phyloP scores from a whole-genome alignment of 1,140 invertebrate genomes.

The Lamellibrachia luymesi region DNA sequence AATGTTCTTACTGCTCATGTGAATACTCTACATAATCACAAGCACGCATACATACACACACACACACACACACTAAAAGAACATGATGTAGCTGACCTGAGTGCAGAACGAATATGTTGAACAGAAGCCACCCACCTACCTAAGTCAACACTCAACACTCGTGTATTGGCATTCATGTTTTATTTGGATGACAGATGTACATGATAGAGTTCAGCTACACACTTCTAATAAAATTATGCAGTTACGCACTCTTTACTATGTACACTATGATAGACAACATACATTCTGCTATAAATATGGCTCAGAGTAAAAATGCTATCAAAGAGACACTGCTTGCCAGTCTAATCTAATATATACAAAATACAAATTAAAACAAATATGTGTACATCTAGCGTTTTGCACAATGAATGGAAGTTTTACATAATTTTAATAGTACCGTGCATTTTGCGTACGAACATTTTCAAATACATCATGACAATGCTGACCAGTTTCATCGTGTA shows the following conservation, averaged over 20 bases:
- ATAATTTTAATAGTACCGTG: neutral
- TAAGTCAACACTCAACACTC: neutral
- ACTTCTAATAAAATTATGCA: constrained; percentile 6
- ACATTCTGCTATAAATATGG: constrained; percentile 5
- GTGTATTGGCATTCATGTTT: constrained; percentile 5
- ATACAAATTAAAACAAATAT: constrained; percentile 6
- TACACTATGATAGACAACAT: constrained; percentile 5
- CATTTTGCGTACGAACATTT: neutral
- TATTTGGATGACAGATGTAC: neutral
- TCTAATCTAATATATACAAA: constrained; percentile 6
- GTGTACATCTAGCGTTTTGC: neutral
- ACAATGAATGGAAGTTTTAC: constrained; percentile 1
- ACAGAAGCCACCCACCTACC: neutral
- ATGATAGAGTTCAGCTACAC: neutral
- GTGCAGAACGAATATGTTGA: neutral
- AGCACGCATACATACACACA: neutral
- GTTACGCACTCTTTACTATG: constrained; percentile 4
- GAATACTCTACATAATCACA: neutral
- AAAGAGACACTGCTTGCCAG: constrained; percentile 3
- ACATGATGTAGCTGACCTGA: constrained; percentile 4
- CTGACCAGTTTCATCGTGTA: neutral
- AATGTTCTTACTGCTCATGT: neutral
- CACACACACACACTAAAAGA: neutral
- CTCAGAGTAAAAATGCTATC: constrained; percentile 5
- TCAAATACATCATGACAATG: constrained; percentile 1